Evolutionary conservation across 1,140 invertebrate species (phyloP).

Genomic region (Pseudomyrmex concolor): DNA sequence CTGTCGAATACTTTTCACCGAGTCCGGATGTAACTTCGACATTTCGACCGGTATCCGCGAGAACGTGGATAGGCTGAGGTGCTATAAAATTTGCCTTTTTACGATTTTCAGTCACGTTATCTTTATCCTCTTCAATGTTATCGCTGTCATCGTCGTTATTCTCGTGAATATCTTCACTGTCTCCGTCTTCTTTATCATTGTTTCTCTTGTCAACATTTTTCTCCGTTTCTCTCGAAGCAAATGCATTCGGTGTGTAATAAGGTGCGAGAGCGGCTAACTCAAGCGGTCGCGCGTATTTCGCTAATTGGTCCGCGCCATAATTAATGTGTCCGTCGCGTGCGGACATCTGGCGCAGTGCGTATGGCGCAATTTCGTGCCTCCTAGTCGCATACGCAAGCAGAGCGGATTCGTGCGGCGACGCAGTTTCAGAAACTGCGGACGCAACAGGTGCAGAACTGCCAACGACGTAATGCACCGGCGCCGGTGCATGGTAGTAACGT

Average conservation of each 20-base stretch:
- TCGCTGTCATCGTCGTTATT: neutral
- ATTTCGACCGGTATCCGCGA: neutral
- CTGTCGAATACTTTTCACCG: conserved; percentile 48
- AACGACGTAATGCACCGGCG: conserved; percentile 72
- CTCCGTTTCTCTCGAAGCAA: neutral
- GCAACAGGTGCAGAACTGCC: conserved; percentile 74
- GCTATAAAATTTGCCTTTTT: neutral
- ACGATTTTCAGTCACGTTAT: neutral
- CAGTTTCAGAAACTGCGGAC: conserved; percentile 52
- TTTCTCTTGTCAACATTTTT: neutral
- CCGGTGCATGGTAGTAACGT: conserved; percentile 71
- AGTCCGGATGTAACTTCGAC: conserved; percentile 29
- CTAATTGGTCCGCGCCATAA: conserved; percentile 51
- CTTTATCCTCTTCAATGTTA: conserved; percentile 16
- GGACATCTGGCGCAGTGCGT: conserved; percentile 42
- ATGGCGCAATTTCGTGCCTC: conserved; percentile 25
- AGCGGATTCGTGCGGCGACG: conserved; percentile 49
- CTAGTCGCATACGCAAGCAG: conserved; percentile 55
- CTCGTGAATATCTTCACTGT: neutral
- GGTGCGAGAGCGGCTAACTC: conserved; percentile 45
- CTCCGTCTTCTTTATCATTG: neutral
- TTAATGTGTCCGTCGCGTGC: conserved; percentile 43
- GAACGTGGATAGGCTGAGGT: neutral
- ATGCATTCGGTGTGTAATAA: conserved; percentile 45
- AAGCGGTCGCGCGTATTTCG: conserved; percentile 10